Conservation (phyloP, 2,888 invertebrate genomes). For the Troglohyphantes excavatus region DNA sequence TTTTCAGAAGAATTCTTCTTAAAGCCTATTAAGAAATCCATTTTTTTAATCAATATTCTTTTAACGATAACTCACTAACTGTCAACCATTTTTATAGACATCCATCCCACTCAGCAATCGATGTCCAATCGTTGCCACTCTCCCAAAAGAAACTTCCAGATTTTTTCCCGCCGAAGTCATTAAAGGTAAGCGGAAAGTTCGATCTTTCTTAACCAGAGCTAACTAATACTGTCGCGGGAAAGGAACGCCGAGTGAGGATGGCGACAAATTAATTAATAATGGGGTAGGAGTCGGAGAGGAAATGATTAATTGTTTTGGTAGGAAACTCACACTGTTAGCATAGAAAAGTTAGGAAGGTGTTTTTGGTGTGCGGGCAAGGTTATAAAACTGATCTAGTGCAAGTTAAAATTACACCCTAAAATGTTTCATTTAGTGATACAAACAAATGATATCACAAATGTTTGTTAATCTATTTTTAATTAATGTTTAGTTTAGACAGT, state of each 20-base stretch:
- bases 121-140: neutral
- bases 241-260: neutral
- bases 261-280: conserved; percentile 6
- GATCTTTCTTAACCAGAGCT: conserved; percentile 7
- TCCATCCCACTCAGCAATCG: neutral
- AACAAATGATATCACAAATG: too few relatives aligned
- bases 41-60: conserved; percentile 4
- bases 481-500: too few relatives aligned
- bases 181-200: conserved; percentile 10
- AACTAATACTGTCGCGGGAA: neutral
- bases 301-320: neutral
- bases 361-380: too few relatives aligned
- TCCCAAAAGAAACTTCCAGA: neutral
- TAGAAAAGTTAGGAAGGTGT: neutral
- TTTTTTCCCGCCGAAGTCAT: conserved; percentile 1
- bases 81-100: conserved; percentile 2
- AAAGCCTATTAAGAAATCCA: neutral
- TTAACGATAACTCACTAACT: neutral
- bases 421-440: too few relatives aligned
- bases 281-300: neutral
- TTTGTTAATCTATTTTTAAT: too few relatives aligned
- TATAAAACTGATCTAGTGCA: too few relatives aligned
- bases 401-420: too few relatives aligned
- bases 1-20: neutral
- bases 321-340: neutral